Percentiles rank a stretch among this genome's conserved stretches.
Evolutionary conservation across 23 tunicate species (phyloP).

Genomic region (Clavelina lepadiformis): DNA sequence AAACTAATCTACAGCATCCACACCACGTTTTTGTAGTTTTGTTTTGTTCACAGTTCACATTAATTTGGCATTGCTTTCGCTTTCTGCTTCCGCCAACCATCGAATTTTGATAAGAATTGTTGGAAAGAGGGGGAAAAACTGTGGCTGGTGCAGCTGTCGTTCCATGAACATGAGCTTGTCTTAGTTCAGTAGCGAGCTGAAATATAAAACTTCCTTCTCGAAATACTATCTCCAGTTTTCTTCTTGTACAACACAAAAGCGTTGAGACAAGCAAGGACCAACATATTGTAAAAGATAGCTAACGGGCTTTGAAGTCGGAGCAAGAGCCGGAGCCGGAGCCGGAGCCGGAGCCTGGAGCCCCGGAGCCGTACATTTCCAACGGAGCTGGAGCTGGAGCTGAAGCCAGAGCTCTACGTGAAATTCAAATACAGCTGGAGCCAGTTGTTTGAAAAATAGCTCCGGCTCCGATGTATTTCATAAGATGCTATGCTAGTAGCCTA

Average conservation of each 20-base stretch:
- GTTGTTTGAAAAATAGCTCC: too few species aligned
- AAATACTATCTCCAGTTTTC: background rate
- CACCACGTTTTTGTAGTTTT: constrained; percentile 9
- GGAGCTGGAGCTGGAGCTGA: too few species aligned
- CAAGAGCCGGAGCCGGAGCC: too few species aligned
- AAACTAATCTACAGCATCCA: constrained; percentile 18
- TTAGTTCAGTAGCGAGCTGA: constrained; percentile 6
- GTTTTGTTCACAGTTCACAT: constrained; percentile 19
- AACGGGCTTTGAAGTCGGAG: too few species aligned
- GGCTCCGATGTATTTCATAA: too few species aligned
- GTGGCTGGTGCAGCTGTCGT: constrained; percentile 2
- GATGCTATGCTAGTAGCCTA: too few species aligned
- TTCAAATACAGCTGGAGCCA: too few species aligned
- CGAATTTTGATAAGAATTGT: constrained; percentile 5
- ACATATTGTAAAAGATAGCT: constrained; percentile 2
- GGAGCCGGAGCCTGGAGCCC: too few species aligned
- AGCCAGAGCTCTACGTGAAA: too few species aligned
- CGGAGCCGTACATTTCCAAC: too few species aligned
- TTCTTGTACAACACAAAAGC: background rate
- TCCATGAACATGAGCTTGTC: constrained; percentile 8
- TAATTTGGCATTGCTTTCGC: constrained; percentile 11
- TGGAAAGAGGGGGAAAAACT: constrained; percentile 1
- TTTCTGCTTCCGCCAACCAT: constrained; percentile 18
- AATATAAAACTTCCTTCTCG: constrained; percentile 1
- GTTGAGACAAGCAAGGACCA: constrained; percentile 18